These are phyloP conservation scores for Falco concolor DNA, from an alignment of 2,797 vertebrate genomes.

Conservation along the genomic window DNA sequence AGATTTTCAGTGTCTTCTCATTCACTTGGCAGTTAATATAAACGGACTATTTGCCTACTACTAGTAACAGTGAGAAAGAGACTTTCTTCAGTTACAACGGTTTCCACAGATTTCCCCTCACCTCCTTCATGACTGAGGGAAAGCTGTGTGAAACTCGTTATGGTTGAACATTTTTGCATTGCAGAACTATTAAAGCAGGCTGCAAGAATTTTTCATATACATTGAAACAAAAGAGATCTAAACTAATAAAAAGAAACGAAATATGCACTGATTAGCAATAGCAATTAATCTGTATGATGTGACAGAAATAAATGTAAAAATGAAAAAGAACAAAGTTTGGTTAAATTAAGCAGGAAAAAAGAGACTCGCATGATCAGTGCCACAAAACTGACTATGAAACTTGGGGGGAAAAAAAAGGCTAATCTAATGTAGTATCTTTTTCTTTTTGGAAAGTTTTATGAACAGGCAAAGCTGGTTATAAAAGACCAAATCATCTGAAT, in stretches of 20 bases:
- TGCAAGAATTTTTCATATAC: background rate
- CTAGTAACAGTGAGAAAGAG: background rate
- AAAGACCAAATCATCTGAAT: background rate
- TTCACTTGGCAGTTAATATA: background rate
- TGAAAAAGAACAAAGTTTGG: background rate
- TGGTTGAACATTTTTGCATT: background rate
- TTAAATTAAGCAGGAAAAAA: background rate
- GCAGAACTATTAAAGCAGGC: background rate
- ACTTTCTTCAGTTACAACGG: background rate
- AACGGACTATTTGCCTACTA: background rate
- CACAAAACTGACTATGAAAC: background rate
- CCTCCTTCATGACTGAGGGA: background rate
- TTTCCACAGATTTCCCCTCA: background rate
- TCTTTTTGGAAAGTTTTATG: background rate
- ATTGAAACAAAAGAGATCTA: background rate
- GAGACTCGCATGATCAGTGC: background rate
- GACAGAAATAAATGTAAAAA: background rate
- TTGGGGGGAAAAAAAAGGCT: background rate
- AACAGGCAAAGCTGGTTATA: background rate
- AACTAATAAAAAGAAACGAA: background rate
- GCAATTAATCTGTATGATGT: background rate
- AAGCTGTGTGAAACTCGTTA: background rate
- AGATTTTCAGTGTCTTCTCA: background rate
- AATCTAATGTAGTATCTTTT: background rate
- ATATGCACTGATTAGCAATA: background rate